A percentile compares a stretch with the other conserved stretches of the same genome.
Evolutionary conservation across 1,140 invertebrate genomes (phyloP).

Genomic region (Zaprionus ghesquierei): DNA sequence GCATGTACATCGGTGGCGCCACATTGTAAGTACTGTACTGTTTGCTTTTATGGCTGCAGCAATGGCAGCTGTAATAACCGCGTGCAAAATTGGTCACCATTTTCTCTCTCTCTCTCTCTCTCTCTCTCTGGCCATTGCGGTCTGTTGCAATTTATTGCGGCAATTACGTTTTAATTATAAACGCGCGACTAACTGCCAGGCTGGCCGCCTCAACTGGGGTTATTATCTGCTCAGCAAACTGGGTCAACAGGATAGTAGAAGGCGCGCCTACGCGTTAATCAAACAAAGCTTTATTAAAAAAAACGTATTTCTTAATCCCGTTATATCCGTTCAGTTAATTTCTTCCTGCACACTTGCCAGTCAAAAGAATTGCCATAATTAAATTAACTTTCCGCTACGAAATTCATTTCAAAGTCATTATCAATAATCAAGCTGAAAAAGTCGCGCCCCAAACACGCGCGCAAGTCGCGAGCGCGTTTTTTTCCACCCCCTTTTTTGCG

Average conservation of each 20-base stretch:
- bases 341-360: background rate
- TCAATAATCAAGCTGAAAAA: slow-evolving; percentile 65
- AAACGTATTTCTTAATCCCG: slow-evolving; percentile 14
- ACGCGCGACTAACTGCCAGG: slow-evolving; percentile 63
- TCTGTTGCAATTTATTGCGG: slow-evolving; percentile 76
- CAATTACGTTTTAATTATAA: slow-evolving; percentile 80
- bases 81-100: slow-evolving; percentile 37
- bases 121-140: slow-evolving; percentile 71
- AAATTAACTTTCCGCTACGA: slow-evolving; percentile 73
- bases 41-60: slow-evolving; percentile 62
- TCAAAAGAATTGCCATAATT: slow-evolving; percentile 71
- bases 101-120: too few relatives aligned
- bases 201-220: slow-evolving; percentile 1
- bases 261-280: background rate
- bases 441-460: slow-evolving; percentile 14
- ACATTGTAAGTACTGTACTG: slow-evolving; percentile 88
- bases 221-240: background rate
- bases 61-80: slow-evolving; percentile 58
- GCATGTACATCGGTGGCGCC: slow-evolving; percentile 95
- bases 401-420: slow-evolving; percentile 78
- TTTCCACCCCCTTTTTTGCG: slow-evolving; percentile 18
- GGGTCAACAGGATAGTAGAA: background rate
- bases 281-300: slow-evolving; percentile 19
- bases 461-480: slow-evolving; percentile 6
- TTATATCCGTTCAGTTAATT: background rate